These are phyloP conservation scores for Grapholita molesta DNA, from an alignment of 1,140 invertebrate species.

Conservation along the genomic window DNA sequence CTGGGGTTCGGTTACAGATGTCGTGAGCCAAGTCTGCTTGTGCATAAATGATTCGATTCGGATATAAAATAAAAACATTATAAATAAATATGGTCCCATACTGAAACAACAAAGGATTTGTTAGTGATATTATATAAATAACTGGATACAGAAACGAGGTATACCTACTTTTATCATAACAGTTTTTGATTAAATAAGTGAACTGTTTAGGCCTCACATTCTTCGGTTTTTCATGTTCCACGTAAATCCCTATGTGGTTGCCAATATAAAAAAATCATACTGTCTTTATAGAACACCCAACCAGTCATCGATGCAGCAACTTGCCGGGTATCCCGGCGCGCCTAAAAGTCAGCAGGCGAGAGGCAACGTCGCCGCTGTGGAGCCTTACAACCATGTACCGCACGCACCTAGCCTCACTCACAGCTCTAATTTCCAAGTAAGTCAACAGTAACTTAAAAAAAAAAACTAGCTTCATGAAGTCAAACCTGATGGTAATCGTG, in stretches of 20 bases:
- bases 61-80: background rate
- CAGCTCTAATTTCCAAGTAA: constrained; percentile 72
- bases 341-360: constrained; percentile 75
- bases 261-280: background rate
- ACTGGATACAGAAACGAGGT: background rate
- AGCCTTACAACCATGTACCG: constrained; percentile 92
- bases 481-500: background rate
- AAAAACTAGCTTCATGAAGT: background rate
- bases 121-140: background rate
- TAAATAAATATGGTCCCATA: background rate
- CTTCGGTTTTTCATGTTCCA: background rate
- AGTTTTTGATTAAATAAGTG: too few species aligned
- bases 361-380: constrained; percentile 92
- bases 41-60: background rate
- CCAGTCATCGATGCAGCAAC: constrained; percentile 69
- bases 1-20: constrained; percentile 1
- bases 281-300: constrained; percentile 49
- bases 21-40: background rate
- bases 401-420: constrained; percentile 81
- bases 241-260: background rate
- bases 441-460: background rate
- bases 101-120: background rate
- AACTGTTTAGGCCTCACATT: too few species aligned
- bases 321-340: constrained; percentile 65
- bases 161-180: background rate